Evolutionary conservation across 2,113 vertebrate species (phyloP).

Genomic region (Mola mola): DNA sequence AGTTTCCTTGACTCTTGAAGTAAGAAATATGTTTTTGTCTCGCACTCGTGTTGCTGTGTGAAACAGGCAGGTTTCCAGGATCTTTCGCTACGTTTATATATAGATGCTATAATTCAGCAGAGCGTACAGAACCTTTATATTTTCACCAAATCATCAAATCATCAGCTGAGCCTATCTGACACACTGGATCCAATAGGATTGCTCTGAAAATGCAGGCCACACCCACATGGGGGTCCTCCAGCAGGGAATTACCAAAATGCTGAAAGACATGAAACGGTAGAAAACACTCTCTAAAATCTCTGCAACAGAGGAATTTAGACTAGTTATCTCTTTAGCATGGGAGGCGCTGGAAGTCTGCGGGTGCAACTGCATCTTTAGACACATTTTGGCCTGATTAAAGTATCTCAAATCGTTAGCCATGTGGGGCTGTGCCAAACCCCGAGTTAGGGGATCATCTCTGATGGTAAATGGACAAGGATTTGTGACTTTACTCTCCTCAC

Average conservation of each 20-base stretch:
- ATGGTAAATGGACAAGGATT: constrained; percentile 79
- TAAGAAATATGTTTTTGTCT: too few relatives aligned
- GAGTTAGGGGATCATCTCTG: constrained; percentile 68
- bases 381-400: constrained; percentile 80
- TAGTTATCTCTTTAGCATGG: constrained; percentile 68
- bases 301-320: constrained; percentile 52
- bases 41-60: too few relatives aligned
- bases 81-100: too few relatives aligned
- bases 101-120: too few relatives aligned
- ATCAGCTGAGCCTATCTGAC: constrained; percentile 35
- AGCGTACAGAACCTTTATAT: constrained; percentile 1
- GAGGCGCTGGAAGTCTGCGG: constrained; percentile 59
- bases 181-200: constrained; percentile 9
- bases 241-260: constrained; percentile 54
- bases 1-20: too few relatives aligned
- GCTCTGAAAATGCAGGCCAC: constrained; percentile 27
- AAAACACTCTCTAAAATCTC: constrained; percentile 61
- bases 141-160: constrained; percentile 37
- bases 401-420: constrained; percentile 75
- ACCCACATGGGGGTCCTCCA: constrained; percentile 45
- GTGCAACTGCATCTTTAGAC: constrained; percentile 69
- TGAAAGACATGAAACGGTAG: constrained; percentile 55
- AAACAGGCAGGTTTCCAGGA: too few relatives aligned
- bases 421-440: constrained; percentile 68
- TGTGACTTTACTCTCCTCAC: constrained; percentile 72